A percentile compares a stretch with the other conserved stretches of the same genome.
Evolutionary conservation across 2,888 invertebrate genomes (phyloP).

Genomic region (Argyra leucocephala): DNA sequence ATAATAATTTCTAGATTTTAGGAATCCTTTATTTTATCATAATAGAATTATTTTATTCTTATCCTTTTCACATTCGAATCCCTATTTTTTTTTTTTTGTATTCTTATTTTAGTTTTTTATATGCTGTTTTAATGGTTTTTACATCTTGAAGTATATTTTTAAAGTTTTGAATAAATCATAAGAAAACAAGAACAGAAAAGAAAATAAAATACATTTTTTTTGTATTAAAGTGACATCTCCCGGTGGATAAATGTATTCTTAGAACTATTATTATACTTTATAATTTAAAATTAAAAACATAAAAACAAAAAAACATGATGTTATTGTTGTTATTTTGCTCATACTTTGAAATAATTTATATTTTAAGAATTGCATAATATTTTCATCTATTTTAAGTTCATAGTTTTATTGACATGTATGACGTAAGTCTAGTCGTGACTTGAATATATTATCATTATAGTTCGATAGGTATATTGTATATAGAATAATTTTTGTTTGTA

Average conservation of each 20-base stretch:
- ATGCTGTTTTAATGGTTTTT: slow-evolving; percentile 25
- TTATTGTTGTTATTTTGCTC: slow-evolving; percentile 22
- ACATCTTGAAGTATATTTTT: slow-evolving; percentile 16
- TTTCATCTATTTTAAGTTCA: no score
- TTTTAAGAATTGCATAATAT: no score
- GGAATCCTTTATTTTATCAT: neutral
- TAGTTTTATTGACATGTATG: no score
- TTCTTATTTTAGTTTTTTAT: slow-evolving; percentile 24
- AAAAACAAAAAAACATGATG: no score
- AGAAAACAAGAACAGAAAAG: neutral
- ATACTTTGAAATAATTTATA: no score
- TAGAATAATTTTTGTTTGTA: no score
- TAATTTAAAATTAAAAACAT: no score
- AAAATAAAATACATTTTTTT: neutral
- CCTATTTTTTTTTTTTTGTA: neutral
- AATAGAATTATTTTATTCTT: neutral
- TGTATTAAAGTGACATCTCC: neutral
- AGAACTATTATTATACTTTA: neutral
- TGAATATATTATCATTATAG: no score
- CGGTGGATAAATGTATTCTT: neutral
- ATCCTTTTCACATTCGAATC: neutral
- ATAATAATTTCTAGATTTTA: neutral
- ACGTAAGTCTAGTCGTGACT: no score
- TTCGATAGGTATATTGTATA: no score
- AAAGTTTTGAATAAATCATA: slow-evolving; percentile 17